Evolutionary conservation across 2,797 vertebrate genomes (phyloP), one percentile per base, ranked within the genome.

Genomic region (Propithecus perrieri): DNA sequence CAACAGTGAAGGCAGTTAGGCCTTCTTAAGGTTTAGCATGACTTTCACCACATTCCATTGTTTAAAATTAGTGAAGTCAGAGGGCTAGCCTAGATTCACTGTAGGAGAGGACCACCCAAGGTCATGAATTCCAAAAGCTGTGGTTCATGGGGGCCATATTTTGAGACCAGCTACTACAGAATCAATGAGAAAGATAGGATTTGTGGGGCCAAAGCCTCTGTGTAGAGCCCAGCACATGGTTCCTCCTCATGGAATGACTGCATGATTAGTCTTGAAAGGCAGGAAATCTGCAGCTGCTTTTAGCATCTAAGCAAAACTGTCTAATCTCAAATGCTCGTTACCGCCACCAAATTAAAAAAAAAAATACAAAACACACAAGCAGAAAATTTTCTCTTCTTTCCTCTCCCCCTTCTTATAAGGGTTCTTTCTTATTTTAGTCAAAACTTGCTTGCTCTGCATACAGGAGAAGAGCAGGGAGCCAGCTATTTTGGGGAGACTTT

Each of bases 381-480:
- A 80, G 35, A 76, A 87, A 87, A 94, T 63, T 13, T 33, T 71
- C 24, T 88, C 46, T 91, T 75, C 30, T 12, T 72, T 95, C 55
- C 46, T 50, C 22, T 1, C 5, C 22, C 50, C 30, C 20, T 83
- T 88, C 57, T 28, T 38, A 48, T 50, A 71, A 92, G 5, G 1
- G 14, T 91, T 92, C 59, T 93, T 94, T 96, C 43, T 93, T 79
- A 78, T 79, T 65, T 94, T 55, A 50, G 24, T 93, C 41, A 97
- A 83, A 85, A 93, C 33, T 83, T 83, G 48, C 59, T 85, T 65
- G 12, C 41, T 86, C 11, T 95, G n/a, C 30, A 80, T 93, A 72
- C 15, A 69, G 41, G 80, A 43, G 10, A 87, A 80, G 7, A 88
- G 76, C 28, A 84, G 22, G 41, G 10, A 94, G 22, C 14, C 46